Conservation (phyloP, 2,797 vertebrate genomes). For the Synanceia verrucosa region DNA sequence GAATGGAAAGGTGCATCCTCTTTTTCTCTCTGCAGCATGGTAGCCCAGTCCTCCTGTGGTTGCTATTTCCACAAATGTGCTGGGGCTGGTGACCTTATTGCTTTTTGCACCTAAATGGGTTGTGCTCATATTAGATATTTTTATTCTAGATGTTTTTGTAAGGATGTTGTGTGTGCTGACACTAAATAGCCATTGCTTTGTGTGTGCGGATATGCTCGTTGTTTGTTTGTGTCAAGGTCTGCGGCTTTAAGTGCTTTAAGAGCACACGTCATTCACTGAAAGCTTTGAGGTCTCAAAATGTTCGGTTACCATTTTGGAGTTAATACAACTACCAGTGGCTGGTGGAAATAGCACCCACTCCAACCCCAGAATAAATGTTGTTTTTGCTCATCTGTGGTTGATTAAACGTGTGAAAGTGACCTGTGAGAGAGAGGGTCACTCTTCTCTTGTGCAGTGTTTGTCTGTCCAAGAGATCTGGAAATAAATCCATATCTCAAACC, state of each 20-base stretch:
- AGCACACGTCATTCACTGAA: constrained; percentile 36
- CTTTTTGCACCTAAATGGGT: neutral
- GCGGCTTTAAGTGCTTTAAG: constrained; percentile 37
- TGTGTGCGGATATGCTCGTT: neutral
- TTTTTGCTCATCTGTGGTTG: constrained; percentile 20
- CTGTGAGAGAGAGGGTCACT: constrained; percentile 15
- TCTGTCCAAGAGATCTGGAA: constrained; percentile 24
- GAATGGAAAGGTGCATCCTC: constrained; percentile 19
- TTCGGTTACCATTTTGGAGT: constrained; percentile 32
- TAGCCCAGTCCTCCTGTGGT: neutral
- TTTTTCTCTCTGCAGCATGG: neutral
- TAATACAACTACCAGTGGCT: constrained; percentile 35
- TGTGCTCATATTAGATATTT: neutral
- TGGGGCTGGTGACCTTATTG: neutral
- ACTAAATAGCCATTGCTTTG: neutral
- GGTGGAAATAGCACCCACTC: constrained; percentile 39
- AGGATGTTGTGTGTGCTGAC: neutral
- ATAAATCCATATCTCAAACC: constrained; percentile 40
- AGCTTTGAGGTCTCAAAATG: constrained; percentile 40
- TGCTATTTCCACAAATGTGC: neutral
- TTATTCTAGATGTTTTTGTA: constrained; percentile 2
- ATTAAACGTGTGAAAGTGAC: constrained; percentile 35
- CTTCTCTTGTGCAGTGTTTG: constrained; percentile 14
- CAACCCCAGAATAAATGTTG: constrained; percentile 21
- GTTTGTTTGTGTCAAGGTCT: constrained; percentile 35